phyloP scores from a whole-genome alignment of 2,888 invertebrate species.

The Caenorhabditis becei region DNA sequence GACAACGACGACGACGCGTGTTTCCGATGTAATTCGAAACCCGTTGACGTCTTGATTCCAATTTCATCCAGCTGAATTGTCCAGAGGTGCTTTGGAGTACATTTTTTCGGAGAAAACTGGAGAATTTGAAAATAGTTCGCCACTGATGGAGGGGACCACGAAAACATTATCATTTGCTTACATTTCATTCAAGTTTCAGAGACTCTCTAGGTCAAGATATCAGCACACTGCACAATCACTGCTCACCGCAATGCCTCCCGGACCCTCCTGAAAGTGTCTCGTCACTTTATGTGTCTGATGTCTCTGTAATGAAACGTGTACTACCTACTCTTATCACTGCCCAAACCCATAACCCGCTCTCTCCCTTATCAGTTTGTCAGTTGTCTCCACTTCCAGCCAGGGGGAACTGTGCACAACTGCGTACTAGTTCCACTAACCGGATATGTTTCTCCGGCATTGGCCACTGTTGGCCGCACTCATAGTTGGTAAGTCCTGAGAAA shows the following conservation, averaged over 20 bases:
- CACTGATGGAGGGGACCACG: too few relatives aligned
- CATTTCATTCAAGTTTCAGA: too few relatives aligned
- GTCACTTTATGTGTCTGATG: not conserved
- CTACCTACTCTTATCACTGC: conserved; percentile 36
- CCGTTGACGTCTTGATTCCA: conserved; percentile 35
- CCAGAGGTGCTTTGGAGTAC: not conserved
- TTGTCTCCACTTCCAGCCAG: conserved; percentile 30
- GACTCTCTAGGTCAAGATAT: too few relatives aligned
- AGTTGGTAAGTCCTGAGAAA: not conserved
- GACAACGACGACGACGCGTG: conserved; percentile 8
- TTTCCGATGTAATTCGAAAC: conserved; percentile 49
- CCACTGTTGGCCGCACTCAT: conserved; percentile 20
- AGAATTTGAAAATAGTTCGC: not conserved
- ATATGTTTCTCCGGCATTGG: conserved; percentile 37
- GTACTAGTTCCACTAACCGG: conserved; percentile 23
- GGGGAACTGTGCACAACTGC: conserved; percentile 3
- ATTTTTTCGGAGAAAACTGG: not conserved
- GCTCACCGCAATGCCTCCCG: not conserved
- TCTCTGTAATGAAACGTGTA: conserved; percentile 44
- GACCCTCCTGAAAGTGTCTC: not conserved
- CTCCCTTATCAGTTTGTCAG: conserved; percentile 38
- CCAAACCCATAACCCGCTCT: conserved; percentile 43
- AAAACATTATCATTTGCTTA: too few relatives aligned
- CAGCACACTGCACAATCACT: too few relatives aligned
- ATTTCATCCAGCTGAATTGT: conserved; percentile 26